phyloP scores from a whole-genome alignment of 2,113 vertebrate genomes.

The Sylvietta virens region DNA sequence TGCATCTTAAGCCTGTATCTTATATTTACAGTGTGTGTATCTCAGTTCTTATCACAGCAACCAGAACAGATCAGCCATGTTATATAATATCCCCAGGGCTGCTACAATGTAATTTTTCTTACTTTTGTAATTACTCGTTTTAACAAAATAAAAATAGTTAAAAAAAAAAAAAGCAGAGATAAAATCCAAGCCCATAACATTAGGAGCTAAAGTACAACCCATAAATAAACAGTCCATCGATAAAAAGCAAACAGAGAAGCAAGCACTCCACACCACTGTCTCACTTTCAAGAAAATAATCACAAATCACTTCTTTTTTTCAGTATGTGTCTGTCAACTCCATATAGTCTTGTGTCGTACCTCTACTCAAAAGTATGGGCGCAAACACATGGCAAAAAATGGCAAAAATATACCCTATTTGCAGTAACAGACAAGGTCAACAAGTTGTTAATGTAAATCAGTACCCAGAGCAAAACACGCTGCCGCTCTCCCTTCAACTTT shows the following conservation, averaged over 20 bases:
- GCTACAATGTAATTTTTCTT: not conserved
- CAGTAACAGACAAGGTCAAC: not conserved
- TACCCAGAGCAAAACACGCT: not conserved
- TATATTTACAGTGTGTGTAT: not conserved
- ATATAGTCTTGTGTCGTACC: not conserved
- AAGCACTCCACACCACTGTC: not conserved
- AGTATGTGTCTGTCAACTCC: not conserved
- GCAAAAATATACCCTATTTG: not conserved
- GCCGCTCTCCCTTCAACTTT: not conserved
- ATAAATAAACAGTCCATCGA: not conserved
- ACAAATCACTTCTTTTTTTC: not conserved
- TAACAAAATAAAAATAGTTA: not conserved
- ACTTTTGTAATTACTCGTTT: not conserved
- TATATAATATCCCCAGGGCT: not conserved
- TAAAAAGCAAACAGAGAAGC: not conserved
- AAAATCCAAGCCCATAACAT: not conserved
- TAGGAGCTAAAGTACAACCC: not conserved
- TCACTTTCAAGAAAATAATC: not conserved
- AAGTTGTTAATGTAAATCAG: not conserved
- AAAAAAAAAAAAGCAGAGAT: not conserved
- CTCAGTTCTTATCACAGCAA: not conserved
- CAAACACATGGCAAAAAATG: not conserved
- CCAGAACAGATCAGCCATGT: not conserved
- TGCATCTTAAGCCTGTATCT: not conserved
- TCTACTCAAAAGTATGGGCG: rapidly evolving